phyloP scores from a whole-genome alignment of 2,113 vertebrate species.

The Eira barbara region DNA sequence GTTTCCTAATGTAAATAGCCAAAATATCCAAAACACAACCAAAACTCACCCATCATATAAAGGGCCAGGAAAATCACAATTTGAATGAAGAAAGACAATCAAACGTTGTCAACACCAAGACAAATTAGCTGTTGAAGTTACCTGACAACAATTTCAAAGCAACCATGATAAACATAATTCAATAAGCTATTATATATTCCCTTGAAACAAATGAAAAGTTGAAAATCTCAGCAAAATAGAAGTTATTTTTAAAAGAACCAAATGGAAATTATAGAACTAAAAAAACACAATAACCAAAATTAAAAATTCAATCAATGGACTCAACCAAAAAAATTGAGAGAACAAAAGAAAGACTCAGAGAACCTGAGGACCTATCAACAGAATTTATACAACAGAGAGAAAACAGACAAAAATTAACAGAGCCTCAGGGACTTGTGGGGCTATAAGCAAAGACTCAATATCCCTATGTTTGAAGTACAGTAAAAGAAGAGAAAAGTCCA shows the following conservation, averaged over 20 bases:
- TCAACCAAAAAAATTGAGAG: background rate
- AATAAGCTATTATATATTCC: slow-evolving; percentile 4
- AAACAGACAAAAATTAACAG: slow-evolving; percentile 16
- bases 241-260: background rate
- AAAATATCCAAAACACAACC: background rate
- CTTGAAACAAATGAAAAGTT: slow-evolving; percentile 31
- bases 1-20: background rate
- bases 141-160: slow-evolving; percentile 44
- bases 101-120: slow-evolving; percentile 21
- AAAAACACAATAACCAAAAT: slow-evolving; percentile 9
- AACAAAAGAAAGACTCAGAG: background rate
- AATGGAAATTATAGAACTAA: background rate
- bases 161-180: slow-evolving; percentile 20
- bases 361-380: background rate
- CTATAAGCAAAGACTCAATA: background rate
- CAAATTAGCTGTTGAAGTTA: background rate
- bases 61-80: slow-evolving; percentile 3
- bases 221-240: background rate
- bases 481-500: background rate
- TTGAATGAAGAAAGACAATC: slow-evolving; percentile 11
- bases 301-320: background rate
- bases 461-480: background rate
- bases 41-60: background rate
- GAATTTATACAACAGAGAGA: background rate
- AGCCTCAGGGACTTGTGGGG: background rate